phyloP scores from a whole-genome alignment of 1,140 invertebrate genomes.

The Epicauta chinensis region DNA sequence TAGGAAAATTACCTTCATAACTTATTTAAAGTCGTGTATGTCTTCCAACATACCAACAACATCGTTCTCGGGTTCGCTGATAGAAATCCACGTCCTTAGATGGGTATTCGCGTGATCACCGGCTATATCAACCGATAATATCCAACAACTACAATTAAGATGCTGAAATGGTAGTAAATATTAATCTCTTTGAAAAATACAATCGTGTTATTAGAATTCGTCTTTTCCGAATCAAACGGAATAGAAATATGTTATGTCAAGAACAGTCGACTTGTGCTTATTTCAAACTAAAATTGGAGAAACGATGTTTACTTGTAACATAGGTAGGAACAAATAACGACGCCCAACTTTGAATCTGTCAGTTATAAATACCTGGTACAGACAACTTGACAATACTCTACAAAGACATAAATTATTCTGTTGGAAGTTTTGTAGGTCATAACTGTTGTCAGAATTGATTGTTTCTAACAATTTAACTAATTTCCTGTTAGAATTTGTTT shows the following conservation, averaged over 20 bases:
- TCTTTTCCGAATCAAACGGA: slow-evolving; percentile 7
- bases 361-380: slow-evolving; percentile 17
- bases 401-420: slow-evolving; percentile 6
- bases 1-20: slow-evolving; percentile 13
- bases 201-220: slow-evolving; percentile 6
- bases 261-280: slow-evolving; percentile 7
- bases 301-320: slow-evolving; percentile 10
- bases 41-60: neutral
- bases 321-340: slow-evolving; percentile 16
- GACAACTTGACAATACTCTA: slow-evolving; percentile 14
- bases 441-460: too few relatives aligned
- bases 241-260: slow-evolving; percentile 9
- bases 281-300: neutral
- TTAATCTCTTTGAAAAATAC: too few relatives aligned
- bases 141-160: slow-evolving; percentile 11
- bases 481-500: too few relatives aligned
- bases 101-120: slow-evolving; percentile 12
- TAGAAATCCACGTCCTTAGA: slow-evolving; percentile 12
- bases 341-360: slow-evolving; percentile 17
- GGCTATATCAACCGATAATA: slow-evolving; percentile 8
- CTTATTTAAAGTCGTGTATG: slow-evolving; percentile 2
- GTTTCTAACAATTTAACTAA: too few relatives aligned
- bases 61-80: neutral
- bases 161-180: slow-evolving; percentile 6
- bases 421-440: neutral